These are phyloP conservation scores for Thripadectes ignobilis DNA, from an alignment of 2,797 vertebrate species.

Conservation along the genomic window DNA sequence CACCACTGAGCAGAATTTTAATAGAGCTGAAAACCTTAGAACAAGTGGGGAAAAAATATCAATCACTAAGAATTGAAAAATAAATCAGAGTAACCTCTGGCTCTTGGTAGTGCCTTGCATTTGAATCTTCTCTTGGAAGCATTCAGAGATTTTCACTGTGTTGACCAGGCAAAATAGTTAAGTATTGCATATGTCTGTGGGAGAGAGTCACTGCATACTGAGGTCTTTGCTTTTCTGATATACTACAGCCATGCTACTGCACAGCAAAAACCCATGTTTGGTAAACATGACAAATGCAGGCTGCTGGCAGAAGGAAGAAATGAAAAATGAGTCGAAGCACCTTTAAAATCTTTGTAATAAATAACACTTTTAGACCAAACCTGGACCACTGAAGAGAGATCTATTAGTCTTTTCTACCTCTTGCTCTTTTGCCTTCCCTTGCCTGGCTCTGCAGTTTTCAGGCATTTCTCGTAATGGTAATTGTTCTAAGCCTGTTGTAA, in stretches of 20 bases:
- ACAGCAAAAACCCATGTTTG: neutral
- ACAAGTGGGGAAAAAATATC: neutral
- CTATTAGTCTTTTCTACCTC: neutral
- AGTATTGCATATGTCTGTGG: neutral
- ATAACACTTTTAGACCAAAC: neutral
- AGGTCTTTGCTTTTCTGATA: neutral
- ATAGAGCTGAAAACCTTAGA: neutral
- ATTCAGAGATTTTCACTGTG: neutral
- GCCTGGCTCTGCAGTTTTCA: neutral
- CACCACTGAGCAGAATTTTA: neutral
- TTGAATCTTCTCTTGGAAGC: neutral
- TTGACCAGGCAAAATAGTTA: neutral
- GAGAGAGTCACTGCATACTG: neutral
- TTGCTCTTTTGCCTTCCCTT: neutral
- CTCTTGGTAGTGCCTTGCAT: neutral
- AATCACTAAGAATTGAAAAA: neutral
- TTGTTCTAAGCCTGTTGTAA: neutral
- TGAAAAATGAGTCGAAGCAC: neutral
- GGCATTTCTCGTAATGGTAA: neutral
- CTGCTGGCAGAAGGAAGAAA: neutral
- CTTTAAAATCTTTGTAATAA: constrained; percentile 1
- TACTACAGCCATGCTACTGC: neutral
- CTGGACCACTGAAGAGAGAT: neutral
- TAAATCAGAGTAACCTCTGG: neutral
- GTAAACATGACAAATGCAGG: neutral